phyloP scores from a whole-genome alignment of 2,888 invertebrate species.

The Archips crataeganus region DNA sequence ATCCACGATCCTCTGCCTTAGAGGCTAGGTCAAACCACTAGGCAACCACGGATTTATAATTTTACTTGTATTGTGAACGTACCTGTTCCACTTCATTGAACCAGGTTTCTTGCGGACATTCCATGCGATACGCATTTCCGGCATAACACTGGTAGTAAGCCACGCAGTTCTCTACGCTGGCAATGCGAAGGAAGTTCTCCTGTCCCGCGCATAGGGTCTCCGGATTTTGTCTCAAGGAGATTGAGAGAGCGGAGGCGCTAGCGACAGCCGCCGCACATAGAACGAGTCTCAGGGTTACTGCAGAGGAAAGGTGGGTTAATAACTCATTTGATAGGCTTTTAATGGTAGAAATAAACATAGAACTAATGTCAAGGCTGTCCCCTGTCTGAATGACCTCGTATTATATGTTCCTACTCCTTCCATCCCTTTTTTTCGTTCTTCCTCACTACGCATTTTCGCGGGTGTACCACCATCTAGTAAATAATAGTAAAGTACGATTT shows the following conservation, averaged over 20 bases:
- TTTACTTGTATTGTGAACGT: background rate
- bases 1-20: no score
- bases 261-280: conserved; percentile 64
- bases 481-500: no score
- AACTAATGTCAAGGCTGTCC: no score
- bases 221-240: conserved; percentile 76
- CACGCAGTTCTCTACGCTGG: conserved; percentile 67
- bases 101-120: conserved; percentile 75
- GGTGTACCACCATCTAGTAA: no score
- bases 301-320: conserved; percentile 14
- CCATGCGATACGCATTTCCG: conserved; percentile 73
- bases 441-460: no score
- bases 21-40: no score
- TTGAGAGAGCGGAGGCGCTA: conserved; percentile 74
- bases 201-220: conserved; percentile 80
- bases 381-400: no score
- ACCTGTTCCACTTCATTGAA: conserved; percentile 80
- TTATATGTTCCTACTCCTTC: no score
- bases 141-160: conserved; percentile 81
- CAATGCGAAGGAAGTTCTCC: conserved; percentile 78
- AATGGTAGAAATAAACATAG: no score
- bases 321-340: no score
- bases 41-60: no score
- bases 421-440: no score
- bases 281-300: conserved; percentile 61